A percentile compares a stretch with the other conserved stretches of the same genome.
Evolutionary conservation across 2,113 vertebrate genomes (phyloP).

Genomic region (Chaetodon trifascialis): DNA sequence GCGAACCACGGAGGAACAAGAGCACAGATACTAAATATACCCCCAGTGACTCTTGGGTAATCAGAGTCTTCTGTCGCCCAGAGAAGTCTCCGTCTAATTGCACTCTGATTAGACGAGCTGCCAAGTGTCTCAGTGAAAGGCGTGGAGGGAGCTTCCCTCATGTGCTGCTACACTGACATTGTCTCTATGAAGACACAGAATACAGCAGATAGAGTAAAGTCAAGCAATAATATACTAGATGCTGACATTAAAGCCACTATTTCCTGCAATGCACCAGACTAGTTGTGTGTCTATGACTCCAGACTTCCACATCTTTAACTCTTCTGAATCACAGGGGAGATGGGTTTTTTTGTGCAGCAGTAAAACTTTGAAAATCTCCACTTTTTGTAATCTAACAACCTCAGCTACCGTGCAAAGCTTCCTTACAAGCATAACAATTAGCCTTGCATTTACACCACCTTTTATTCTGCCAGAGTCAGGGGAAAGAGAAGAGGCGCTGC

Average conservation of each 20-base stretch:
- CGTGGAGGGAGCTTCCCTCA: slow-evolving; percentile 63
- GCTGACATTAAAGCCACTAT: neutral
- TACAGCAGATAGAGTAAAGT: slow-evolving; percentile 55
- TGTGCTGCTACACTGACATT: slow-evolving; percentile 65
- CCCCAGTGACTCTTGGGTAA: slow-evolving; percentile 85
- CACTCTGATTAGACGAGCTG: slow-evolving; percentile 82
- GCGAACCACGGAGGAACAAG: slow-evolving; percentile 65
- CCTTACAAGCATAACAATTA: slow-evolving; percentile 76
- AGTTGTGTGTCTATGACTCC: neutral
- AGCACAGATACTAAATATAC: slow-evolving; percentile 84
- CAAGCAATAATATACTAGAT: slow-evolving; percentile 28
- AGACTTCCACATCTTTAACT: neutral
- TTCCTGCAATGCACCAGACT: neutral
- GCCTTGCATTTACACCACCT: slow-evolving; percentile 57
- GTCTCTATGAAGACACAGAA: slow-evolving; percentile 51
- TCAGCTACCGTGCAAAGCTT: slow-evolving; percentile 38
- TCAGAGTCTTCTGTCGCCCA: slow-evolving; percentile 80
- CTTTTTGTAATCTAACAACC: slow-evolving; percentile 67
- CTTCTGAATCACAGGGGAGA: neutral
- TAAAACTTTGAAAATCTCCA: slow-evolving; percentile 36
- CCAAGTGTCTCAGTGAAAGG: slow-evolving; percentile 71
- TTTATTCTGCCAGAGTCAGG: slow-evolving; percentile 66
- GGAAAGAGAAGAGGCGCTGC: slow-evolving; percentile 47
- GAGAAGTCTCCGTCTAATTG: slow-evolving; percentile 84
- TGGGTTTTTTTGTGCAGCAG: neutral